These are phyloP conservation scores for Exocentrus adspersus DNA, from an alignment of 2,888 invertebrate species.

Conservation along the genomic window DNA sequence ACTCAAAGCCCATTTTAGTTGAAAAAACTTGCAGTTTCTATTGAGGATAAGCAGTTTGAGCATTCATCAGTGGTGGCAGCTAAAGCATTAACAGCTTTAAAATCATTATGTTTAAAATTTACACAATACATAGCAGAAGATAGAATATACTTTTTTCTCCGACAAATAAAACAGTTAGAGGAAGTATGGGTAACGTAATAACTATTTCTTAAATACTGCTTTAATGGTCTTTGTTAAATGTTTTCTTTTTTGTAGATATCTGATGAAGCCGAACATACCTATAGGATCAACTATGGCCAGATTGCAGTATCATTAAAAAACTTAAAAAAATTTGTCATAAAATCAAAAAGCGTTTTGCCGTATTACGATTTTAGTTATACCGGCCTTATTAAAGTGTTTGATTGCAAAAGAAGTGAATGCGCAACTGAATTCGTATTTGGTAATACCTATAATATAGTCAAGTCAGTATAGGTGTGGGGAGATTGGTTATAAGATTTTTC, in stretches of 20 bases:
- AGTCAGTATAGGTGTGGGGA: too few species aligned
- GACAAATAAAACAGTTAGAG: constrained; percentile 28
- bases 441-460: too few species aligned
- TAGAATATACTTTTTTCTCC: constrained; percentile 25
- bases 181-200: constrained; percentile 34
- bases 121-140: constrained; percentile 12
- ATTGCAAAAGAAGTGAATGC: constrained; percentile 31
- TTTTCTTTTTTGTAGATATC: constrained; percentile 25
- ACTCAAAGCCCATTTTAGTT: too few species aligned
- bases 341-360: constrained; percentile 41
- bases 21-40: constrained; percentile 32
- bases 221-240: background rate
- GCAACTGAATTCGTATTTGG: constrained; percentile 34
- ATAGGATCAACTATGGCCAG: constrained; percentile 34
- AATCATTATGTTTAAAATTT: constrained; percentile 32
- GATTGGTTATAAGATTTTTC: too few species aligned
- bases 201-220: background rate
- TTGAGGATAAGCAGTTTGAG: constrained; percentile 30
- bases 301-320: constrained; percentile 37
- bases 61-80: constrained; percentile 15
- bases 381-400: constrained; percentile 43
- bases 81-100: constrained; percentile 16
- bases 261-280: constrained; percentile 25
- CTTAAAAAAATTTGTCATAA: constrained; percentile 44
- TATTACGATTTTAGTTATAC: constrained; percentile 40